These are phyloP conservation scores for Chloropsis hardwickii DNA, from an alignment of 2,113 vertebrate genomes.

Conservation along the genomic window DNA sequence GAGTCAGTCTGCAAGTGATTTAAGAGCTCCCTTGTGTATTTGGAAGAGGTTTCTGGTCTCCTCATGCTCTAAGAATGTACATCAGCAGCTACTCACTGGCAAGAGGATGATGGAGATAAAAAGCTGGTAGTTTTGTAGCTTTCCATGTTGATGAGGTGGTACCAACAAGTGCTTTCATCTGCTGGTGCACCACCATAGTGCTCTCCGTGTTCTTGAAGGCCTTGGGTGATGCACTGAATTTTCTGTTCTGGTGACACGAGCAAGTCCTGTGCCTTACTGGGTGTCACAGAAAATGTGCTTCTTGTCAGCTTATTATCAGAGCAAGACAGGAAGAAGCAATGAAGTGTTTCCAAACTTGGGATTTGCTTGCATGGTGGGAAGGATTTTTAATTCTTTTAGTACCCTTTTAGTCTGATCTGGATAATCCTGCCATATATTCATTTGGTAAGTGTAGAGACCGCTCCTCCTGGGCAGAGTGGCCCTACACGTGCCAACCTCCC, in stretches of 20 bases:
- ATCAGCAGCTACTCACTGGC: background rate
- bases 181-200: background rate
- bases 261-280: background rate
- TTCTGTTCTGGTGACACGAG: background rate
- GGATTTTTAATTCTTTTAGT: background rate
- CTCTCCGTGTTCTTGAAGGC: background rate
- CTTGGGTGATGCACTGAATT: background rate
- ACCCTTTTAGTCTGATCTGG: background rate
- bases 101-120: background rate
- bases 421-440: background rate
- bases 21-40: background rate
- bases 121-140: background rate
- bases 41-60: background rate
- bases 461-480: too few relatives aligned
- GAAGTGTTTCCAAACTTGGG: background rate
- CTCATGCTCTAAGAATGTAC: background rate
- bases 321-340: background rate
- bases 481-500: too few relatives aligned
- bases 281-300: background rate
- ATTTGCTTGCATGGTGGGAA: background rate
- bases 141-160: fast-evolving
- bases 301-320: background rate
- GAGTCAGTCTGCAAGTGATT: background rate
- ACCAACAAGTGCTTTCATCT: background rate
- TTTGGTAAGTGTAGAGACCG: too few relatives aligned